Evolutionary conservation across 2,797 vertebrate genomes (phyloP), one percentile per base, ranked within the genome.

Genomic region (Microctenopoma stevenorrisi): DNA sequence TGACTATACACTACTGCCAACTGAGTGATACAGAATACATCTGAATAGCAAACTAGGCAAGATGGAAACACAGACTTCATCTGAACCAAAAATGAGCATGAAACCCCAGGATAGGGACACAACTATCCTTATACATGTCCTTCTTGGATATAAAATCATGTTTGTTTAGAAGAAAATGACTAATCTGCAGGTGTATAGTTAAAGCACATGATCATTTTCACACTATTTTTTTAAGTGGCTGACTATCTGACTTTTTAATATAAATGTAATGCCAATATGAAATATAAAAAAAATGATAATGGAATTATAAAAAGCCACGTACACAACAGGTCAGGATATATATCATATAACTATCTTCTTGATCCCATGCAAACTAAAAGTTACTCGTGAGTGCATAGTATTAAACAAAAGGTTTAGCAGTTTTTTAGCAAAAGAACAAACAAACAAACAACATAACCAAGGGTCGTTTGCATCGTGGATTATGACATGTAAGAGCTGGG

Each of bases 1-100:
- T 58, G 82, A 83, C 64, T 78, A 72, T 83, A 87, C 81, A 87
- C 74, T 87, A 56, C 78, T 70, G 83, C 83, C 82, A 78, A 79
- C 79, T 81, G 82, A 85, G 83, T 57, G 55, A 80, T 37, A 81
- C 71, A 75, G 80, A 83, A 88, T 82, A 82, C 25, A 54, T 83
- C 72, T 79, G 72, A 76, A 81, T 58, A 68, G 78, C 79, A 84
- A 89, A 84, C 74, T 74, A 76, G 75, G 56, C 65, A 30, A 58
- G 55, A 28, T 16, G 22, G 44, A 64, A 78, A 73, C 54, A 50
- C 44, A 62, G 18, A 40, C 28, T 30, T 52, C 15, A 59, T 22
- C 26, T 64, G 16, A 26, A 35, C 33, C 33, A 35, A 35, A 9
- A 35, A 35, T 35, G 33, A 48, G 28, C 58, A 42, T 8, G 22